Percentiles rank a stretch among this genome's conserved stretches.
These are phyloP conservation scores for Pharmacophagus antenor DNA, from an alignment of 2,888 invertebrate genomes.

Conservation along the genomic window DNA sequence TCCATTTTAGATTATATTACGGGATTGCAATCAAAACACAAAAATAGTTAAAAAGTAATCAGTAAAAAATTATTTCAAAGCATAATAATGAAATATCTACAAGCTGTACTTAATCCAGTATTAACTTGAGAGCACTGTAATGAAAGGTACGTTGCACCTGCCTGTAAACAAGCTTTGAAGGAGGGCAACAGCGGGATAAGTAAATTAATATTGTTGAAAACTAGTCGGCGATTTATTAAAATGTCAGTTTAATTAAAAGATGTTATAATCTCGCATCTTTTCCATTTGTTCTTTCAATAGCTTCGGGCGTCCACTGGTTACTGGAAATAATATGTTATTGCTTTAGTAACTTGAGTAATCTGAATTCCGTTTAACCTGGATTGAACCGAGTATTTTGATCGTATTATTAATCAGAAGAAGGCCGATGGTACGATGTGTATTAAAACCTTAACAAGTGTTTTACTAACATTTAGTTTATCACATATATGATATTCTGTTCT, in stretches of 20 bases:
- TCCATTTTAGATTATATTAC: too few relatives aligned
- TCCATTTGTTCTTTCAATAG: not conserved
- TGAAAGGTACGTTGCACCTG: constrained; percentile 21
- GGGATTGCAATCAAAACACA: not conserved
- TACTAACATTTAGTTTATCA: not conserved
- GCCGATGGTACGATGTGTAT: not conserved
- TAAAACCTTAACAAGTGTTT: not conserved
- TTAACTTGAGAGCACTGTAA: constrained; percentile 4
- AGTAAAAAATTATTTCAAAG: not conserved
- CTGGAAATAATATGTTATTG: not conserved
- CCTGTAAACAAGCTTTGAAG: constrained; percentile 8
- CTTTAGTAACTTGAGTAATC: not conserved
- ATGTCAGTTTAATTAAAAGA: constrained; percentile 1
- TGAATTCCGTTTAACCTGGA: not conserved
- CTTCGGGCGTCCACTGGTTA: not conserved
- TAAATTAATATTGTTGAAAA: constrained; percentile 18
- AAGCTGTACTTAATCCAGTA: not conserved
- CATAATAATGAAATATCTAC: not conserved
- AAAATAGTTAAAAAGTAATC: not conserved
- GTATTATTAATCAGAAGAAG: too few relatives aligned
- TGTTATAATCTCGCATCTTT: not conserved
- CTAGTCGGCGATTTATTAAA: constrained; percentile 4
- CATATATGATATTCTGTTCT: too few relatives aligned
- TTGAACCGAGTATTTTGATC: too few relatives aligned
- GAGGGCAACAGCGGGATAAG: not conserved